Evolutionary conservation across 2,797 vertebrate genomes (phyloP), one percentile per base, ranked within the genome.

Genomic region (Clarias fuscus): DNA sequence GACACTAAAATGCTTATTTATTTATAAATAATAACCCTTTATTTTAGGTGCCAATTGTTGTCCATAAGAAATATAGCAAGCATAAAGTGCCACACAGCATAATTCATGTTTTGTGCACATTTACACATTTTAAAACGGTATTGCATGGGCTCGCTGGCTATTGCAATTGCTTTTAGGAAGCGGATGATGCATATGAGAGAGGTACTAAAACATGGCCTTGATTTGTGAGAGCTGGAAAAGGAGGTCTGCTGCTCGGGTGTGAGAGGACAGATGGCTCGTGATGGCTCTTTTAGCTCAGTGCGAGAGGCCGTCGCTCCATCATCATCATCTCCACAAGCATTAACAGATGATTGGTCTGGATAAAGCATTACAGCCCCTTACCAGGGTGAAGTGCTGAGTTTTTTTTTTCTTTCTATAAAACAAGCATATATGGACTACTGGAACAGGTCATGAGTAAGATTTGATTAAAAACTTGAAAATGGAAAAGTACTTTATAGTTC

Each of bases 221-320:
- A 82, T 90, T 90, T 89, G 88, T 85, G 80, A 85, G 86, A 86
- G 86, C 78, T 68, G 80, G 84, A 84, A 88, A 86, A 70, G 71
- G 72, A 87, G 75, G 85, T 61, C 85, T 84, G 59, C 85, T 86
- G 76, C 89, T 83, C 71, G 22, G 61, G 84, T 83, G 77, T 64
- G 84, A 85, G 81, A 84, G 86, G 89, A 88, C 90, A 91, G 90
- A 91, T 91, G 90, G 90, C 84, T 86, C 83, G 61, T 91, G 85
- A 91, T 91, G 88, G 89, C 90, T 89, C 90, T 90, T 90, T 84
- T 87, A 84, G 84, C 88, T 90, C 77, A 85, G 85, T 58, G 80
- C 82, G 81, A 89, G 86, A 90, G 88, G 85, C 89, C 86, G 80
- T 77, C 65, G 85, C 86, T 88, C 82, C 81, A 87, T 89, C 85